These are phyloP conservation scores for Pseudolaguvia tuberculata DNA, from an alignment of 2,113 vertebrate species.

Conservation along the genomic window DNA sequence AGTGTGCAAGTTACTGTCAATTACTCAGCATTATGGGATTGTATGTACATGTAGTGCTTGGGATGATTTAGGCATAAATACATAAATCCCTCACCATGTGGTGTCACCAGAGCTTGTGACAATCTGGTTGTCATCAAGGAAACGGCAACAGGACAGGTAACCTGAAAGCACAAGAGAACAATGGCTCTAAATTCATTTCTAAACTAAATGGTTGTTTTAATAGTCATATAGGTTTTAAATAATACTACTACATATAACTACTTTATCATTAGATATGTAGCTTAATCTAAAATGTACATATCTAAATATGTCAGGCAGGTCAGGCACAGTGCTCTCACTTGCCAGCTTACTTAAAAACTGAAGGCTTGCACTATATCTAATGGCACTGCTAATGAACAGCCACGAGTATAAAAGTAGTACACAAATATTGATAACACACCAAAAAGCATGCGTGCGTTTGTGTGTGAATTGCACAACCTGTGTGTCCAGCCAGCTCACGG, in stretches of 20 bases:
- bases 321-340: too few relatives aligned
- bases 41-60: neutral
- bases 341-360: too few relatives aligned
- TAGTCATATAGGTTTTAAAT: neutral
- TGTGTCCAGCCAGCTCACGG: slow-evolving; percentile 95
- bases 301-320: too few relatives aligned
- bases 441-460: neutral
- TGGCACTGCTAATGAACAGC: neutral
- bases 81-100: slow-evolving; percentile 81
- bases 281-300: too few relatives aligned
- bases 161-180: slow-evolving; percentile 64
- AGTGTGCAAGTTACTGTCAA: neutral
- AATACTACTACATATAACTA: neutral
- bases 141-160: slow-evolving; percentile 98
- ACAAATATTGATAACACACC: neutral
- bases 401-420: neutral
- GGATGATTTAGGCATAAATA: neutral
- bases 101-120: slow-evolving; percentile 99
- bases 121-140: slow-evolving; percentile 99
- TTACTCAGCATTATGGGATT: neutral
- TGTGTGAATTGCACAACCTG: slow-evolving; percentile 71
- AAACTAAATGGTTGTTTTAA: neutral
- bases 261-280: too few relatives aligned
- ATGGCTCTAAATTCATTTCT: neutral
- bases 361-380: too few relatives aligned